Base-by-base conservation (phyloP, 2,888 invertebrate genomes). In the Limnephilus auricula region DNA sequence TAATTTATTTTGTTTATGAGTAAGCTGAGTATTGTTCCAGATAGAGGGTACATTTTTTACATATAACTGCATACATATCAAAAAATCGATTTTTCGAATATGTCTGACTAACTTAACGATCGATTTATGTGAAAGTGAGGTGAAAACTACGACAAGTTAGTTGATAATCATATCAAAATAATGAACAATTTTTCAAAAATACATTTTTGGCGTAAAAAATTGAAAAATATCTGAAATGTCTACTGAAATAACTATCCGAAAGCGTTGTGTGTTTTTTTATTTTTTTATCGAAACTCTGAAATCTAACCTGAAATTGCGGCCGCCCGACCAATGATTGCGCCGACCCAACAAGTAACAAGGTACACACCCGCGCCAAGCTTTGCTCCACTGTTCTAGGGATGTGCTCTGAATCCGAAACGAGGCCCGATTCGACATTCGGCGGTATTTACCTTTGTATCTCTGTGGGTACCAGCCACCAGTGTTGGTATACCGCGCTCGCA, bases 321-420 rank as follows among this genome's bases (percentile, higher is more conserved):
- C 65, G 65, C 65, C 65, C 65, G 65, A 65, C 65, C 65, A 65
- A 65, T 65, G 65, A 65, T 65, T 65, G 65, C 65, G 6, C 65
- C 65, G 25, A 65, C 65, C 65, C 65, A 65, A 25, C 65, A 65
- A 65, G 65, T 65, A 65, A 65, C 65, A 0, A 65, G 25, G 65
- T 65, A 65, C 50, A 50, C 65, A 25, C 25, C 25, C 25, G n/a
- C 25, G 65, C 65, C 65, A 65, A 65, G 25, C 45, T 25, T 65
- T 65, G 1, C 50, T 50, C 50, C 25, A n/a, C 25, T 65, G 65
- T 65, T 65, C 25, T 65, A 65, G 85, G 40, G 37, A n/a, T 85
- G 85, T 85, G 85, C n/a, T 40, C 40, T 85, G 85, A 85, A 85
- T 85, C 40, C n/a, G 40, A 40, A 80, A 65, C 65, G 37, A 37